A percentile compares a stretch with the other conserved stretches of the same genome.
phyloP scores from a whole-genome alignment of 2,113 vertebrate genomes.

The Rhabdornis inornatus region DNA sequence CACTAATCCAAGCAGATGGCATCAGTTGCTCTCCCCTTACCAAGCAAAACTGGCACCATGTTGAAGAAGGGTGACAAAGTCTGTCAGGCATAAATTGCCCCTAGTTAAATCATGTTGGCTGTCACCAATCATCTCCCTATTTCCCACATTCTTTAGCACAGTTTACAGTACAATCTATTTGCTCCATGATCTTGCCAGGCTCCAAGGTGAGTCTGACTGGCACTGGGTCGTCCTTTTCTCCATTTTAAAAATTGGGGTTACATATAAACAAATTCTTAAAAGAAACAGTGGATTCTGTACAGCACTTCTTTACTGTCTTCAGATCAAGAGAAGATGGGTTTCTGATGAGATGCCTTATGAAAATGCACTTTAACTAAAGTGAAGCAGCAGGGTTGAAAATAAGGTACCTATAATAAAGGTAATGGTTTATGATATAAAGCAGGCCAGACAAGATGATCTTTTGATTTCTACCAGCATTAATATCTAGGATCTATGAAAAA shows the following conservation, averaged over 20 bases:
- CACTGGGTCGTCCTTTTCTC: not conserved
- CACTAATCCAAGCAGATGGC: not conserved
- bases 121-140: not conserved
- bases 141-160: not conserved
- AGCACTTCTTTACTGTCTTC: not conserved
- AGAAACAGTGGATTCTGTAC: not conserved
- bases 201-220: not conserved
- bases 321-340: not conserved
- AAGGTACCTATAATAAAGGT: not conserved
- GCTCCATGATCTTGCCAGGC: not conserved
- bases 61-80: not conserved
- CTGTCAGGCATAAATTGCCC: not conserved
- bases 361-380: not conserved
- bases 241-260: not conserved
- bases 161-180: not conserved
- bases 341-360: not conserved
- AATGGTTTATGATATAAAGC: not conserved
- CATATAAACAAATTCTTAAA: not conserved
- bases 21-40: not conserved
- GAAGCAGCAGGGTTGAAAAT: not conserved
- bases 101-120: not conserved
- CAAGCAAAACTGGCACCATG: not conserved
- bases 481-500: not conserved
- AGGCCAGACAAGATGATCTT: not conserved
- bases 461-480: not conserved